These are phyloP conservation scores for Caloenas nicobarica DNA, from an alignment of 2,113 vertebrate species.

Conservation along the genomic window DNA sequence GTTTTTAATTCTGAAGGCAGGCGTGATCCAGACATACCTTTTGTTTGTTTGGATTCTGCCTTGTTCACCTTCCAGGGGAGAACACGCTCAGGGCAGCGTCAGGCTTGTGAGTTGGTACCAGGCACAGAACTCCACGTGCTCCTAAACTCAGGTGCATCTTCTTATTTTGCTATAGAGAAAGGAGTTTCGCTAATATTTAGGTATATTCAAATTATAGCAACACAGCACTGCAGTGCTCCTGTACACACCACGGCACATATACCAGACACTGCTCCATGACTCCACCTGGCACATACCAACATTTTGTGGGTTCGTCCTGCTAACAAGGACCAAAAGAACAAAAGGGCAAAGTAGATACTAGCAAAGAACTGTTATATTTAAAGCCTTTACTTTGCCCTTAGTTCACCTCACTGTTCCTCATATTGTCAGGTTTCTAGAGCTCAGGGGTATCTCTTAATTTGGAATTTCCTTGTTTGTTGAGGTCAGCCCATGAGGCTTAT, in stretches of 20 bases:
- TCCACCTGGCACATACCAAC: neutral
- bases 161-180: neutral
- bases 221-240: neutral
- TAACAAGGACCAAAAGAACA: neutral
- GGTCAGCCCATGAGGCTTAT: neutral
- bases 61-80: neutral
- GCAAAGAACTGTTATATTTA: neutral
- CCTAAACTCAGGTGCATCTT: neutral
- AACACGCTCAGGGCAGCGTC: neutral
- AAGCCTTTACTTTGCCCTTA: neutral
- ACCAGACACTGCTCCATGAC: neutral
- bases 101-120: neutral
- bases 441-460: neutral
- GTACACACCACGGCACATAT: accelerated
- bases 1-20: neutral
- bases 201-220: neutral
- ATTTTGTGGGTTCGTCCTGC: neutral
- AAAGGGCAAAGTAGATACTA: neutral
- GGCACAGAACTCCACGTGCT: accelerated
- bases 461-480: constrained; percentile 4
- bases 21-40: neutral
- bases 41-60: neutral
- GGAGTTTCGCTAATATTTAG: neutral
- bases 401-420: neutral
- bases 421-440: neutral